These are phyloP conservation scores for Octopus bimaculoides DNA, from an alignment of 1,140 invertebrate genomes.

Conservation along the genomic window DNA sequence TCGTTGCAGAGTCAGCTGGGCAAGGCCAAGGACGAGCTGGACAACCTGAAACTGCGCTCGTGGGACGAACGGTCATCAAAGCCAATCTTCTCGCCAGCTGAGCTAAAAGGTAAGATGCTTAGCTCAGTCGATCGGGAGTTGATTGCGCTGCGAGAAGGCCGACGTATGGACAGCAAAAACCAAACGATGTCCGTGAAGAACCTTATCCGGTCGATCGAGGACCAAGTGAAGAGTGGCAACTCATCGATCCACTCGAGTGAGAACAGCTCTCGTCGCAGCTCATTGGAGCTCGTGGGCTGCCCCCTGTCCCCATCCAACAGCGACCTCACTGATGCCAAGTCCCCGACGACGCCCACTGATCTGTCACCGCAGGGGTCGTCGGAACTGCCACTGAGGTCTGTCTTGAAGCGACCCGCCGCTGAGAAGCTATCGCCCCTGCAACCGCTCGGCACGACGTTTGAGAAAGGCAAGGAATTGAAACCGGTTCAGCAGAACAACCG, in stretches of 20 bases:
- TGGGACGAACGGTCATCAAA: slow-evolving; percentile 23
- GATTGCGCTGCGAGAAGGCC: slow-evolving; percentile 31
- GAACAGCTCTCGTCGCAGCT: slow-evolving; percentile 42
- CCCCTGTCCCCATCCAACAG: slow-evolving; percentile 23
- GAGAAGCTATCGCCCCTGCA: slow-evolving; percentile 39
- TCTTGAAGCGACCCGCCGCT: slow-evolving; percentile 26
- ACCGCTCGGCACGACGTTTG: slow-evolving; percentile 7
- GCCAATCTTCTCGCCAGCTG: slow-evolving; percentile 36
- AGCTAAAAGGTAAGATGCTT: slow-evolving; percentile 47
- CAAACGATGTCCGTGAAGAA: slow-evolving; percentile 77
- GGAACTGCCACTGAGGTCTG: slow-evolving; percentile 37
- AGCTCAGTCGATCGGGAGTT: slow-evolving; percentile 49
- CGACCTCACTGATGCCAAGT: slow-evolving; percentile 35
- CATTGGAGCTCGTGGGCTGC: slow-evolving; percentile 15
- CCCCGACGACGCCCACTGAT: slow-evolving; percentile 38
- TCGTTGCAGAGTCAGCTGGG: slow-evolving; percentile 58
- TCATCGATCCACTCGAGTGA: slow-evolving; percentile 48
- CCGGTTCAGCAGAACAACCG: background rate
- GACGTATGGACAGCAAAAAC: slow-evolving; percentile 52
- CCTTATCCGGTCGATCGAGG: slow-evolving; percentile 84
- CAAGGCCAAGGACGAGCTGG: slow-evolving; percentile 69
- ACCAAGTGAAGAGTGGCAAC: slow-evolving; percentile 66
- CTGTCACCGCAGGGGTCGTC: slow-evolving; percentile 31
- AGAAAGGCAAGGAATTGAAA: slow-evolving; percentile 12
- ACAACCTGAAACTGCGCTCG: slow-evolving; percentile 64